Evolutionary conservation across 2,888 invertebrate genomes (phyloP), one percentile per base, ranked within the genome.

Genomic region (Parochlus steinenii): DNA sequence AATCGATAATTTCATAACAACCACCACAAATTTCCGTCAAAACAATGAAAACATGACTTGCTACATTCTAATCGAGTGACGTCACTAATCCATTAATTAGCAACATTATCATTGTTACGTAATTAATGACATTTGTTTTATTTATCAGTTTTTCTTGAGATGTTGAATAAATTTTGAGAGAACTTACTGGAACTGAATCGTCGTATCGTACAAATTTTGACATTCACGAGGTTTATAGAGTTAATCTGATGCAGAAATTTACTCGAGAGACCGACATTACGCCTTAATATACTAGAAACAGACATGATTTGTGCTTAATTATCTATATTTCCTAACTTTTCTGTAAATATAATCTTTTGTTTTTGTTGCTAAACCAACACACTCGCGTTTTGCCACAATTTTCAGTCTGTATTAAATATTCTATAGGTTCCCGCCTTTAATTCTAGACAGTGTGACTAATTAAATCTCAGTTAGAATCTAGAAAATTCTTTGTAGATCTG

Each of bases 181-280:
- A 36, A 36, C 36, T 36, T 36, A 36, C 36, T 29, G 36, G 30
- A 30, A 30, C 36, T 36, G 11, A 29, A 30, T 5, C 29, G 12
- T 24, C 36, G 19, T 10, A 36, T 8, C 5, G 36, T 15, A 5
- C 30, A 18, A 23, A 36, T 24, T 25, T 30, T 36, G 4, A 36
- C 17, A 36, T 22, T 36, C 11, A 17, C 7, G 8, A 24, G 26
- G 24, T 8, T 30, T 36, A 14, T 15, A 24, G 16, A 14, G 14
- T 36, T 36, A 30, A 12, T 24, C 14, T 11, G 19, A 24, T 18
- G 28, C 30, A 5, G 11, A 24, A n/a, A n/a, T 6, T 30, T 10
- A 10, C 15, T 12, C 8, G 36, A 29, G n/a, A 30, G 6, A 10
- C 23, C 7, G 4, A 26, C 22, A 20, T 29, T 35, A 5, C n/a